Percentiles rank a stretch among this genome's conserved stretches.
phyloP scores from a whole-genome alignment of 2,113 vertebrate genomes.

The Pipa parva region DNA sequence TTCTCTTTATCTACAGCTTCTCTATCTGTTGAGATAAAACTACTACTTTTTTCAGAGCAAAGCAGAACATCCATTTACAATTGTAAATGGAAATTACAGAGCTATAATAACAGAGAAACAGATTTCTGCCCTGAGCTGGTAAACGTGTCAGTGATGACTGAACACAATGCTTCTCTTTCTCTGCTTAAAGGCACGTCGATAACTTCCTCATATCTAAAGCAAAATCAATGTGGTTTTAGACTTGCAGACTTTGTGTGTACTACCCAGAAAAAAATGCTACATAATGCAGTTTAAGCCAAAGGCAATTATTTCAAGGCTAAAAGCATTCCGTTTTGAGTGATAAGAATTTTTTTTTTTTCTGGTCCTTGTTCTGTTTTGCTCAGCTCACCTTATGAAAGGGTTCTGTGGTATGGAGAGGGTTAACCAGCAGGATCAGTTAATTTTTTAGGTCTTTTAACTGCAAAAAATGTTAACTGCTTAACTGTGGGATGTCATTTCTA shows the following conservation, averaged over 20 bases:
- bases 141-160: slow-evolving; percentile 5
- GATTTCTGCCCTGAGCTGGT: background rate
- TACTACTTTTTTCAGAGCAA: background rate
- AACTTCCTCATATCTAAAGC: slow-evolving; percentile 8
- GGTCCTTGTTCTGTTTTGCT: background rate
- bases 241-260: background rate
- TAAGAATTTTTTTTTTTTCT: background rate
- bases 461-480: too few species aligned
- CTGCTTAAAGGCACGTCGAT: background rate
- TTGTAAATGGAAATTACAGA: slow-evolving; percentile 15
- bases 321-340: slow-evolving; percentile 3
- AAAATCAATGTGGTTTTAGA: slow-evolving; percentile 6
- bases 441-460: too few species aligned
- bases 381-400: background rate
- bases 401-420: background rate
- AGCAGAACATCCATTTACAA: slow-evolving; percentile 17
- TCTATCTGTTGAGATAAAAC: slow-evolving; percentile 4
- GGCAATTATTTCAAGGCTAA: slow-evolving; percentile 1
- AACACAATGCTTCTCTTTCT: slow-evolving; percentile 20
- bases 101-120: background rate
- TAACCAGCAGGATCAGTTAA: background rate
- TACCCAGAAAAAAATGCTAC: background rate
- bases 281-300: slow-evolving; percentile 4
- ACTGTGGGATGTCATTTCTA: too few species aligned
- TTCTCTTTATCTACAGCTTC: background rate